Evolutionary conservation across 2,797 vertebrate species (phyloP), one percentile per base, ranked within the genome.

Genomic region (Gallinago stenura): DNA sequence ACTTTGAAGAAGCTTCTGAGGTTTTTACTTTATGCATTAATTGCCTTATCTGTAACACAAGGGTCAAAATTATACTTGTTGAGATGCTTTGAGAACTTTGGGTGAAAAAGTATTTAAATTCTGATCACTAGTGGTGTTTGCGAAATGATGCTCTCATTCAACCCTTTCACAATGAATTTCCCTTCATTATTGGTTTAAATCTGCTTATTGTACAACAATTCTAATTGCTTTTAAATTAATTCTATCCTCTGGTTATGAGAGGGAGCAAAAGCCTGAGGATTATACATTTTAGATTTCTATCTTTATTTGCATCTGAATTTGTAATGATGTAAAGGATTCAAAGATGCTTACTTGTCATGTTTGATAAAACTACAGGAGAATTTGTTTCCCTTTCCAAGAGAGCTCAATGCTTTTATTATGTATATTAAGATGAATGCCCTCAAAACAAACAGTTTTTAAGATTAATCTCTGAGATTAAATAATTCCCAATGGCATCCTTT

Each of bases 271-370:
- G 25, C 80, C 70, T 28, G 53, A 79, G 68, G 69, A 89, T 87
- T 89, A 93, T 60, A 62, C 57, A 25, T 65, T 92, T 89, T 28
- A 50, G 39, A 71, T 68, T 87, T 91, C 66, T 50, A 70, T 91
- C 73, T 90, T 66, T 65, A 68, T 84, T 90, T 69, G n/a, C 60
- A 75, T 94, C 71, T 94, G 87, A 89, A 96, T 89, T 84, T 37
- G 43, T 78, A 96, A 96, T 70, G 60, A 91, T 83, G 22, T 61
- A 48, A 82, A 91, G 72, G 21, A 71, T 68, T 85, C 72, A 56
- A 81, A 70, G 83, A 87, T 70, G 78, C 53, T 85, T 82, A 45
- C 61, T 72, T 90, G 71, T 81, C 83, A 46, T 43, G 46, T 94
- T 83, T 87, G 81, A 95, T 89, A 78, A 89, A 89, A 87, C 17